These are phyloP conservation scores for Erpobdella octoculata DNA, from an alignment of 2,888 invertebrate species.

Conservation along the genomic window DNA sequence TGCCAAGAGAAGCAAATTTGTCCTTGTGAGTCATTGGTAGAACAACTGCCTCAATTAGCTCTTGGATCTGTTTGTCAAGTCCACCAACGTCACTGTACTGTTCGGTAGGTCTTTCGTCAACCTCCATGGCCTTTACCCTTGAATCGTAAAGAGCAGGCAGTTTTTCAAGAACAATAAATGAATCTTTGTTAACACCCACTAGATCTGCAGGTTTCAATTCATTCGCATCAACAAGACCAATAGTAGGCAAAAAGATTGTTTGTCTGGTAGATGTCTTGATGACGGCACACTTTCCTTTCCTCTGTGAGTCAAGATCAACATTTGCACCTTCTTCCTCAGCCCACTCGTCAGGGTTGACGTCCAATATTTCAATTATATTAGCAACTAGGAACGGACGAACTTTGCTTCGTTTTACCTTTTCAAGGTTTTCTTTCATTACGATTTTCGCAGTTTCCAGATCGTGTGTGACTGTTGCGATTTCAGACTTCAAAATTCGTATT, in stretches of 20 bases:
- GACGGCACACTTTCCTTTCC: conserved; percentile 98
- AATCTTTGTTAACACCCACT: conserved; percentile 67
- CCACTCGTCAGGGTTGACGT: conserved; percentile 94
- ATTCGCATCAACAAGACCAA: conserved; percentile 94
- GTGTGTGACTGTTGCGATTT: conserved; percentile 93
- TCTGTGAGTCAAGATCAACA: conserved; percentile 91
- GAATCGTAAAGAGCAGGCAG: conserved; percentile 94
- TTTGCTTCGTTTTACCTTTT: conserved; percentile 98
- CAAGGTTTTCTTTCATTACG: conserved; percentile 95
- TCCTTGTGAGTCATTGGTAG: conserved; percentile 99
- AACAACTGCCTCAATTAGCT: conserved; percentile 93
- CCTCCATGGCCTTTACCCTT: conserved; percentile 96
- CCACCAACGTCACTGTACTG: conserved; percentile 99
- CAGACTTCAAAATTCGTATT: conserved; percentile 94
- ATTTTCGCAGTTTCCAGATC: conserved; percentile 92
- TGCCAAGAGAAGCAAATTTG: conserved; percentile 86
- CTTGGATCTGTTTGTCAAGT: conserved; percentile 91
- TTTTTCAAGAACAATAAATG: conserved; percentile 92
- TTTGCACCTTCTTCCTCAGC: conserved; percentile 88
- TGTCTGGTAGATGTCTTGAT: conserved; percentile 94
- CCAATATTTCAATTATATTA: conserved; percentile 90
- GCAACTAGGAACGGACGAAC: conserved; percentile 95
- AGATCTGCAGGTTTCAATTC: conserved; percentile 90
- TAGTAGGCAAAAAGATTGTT: conserved; percentile 96
- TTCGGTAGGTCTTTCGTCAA: conserved; percentile 96